These are phyloP conservation scores for Enoplosus armatus DNA, from an alignment of 2,797 vertebrate species.

Conservation along the genomic window DNA sequence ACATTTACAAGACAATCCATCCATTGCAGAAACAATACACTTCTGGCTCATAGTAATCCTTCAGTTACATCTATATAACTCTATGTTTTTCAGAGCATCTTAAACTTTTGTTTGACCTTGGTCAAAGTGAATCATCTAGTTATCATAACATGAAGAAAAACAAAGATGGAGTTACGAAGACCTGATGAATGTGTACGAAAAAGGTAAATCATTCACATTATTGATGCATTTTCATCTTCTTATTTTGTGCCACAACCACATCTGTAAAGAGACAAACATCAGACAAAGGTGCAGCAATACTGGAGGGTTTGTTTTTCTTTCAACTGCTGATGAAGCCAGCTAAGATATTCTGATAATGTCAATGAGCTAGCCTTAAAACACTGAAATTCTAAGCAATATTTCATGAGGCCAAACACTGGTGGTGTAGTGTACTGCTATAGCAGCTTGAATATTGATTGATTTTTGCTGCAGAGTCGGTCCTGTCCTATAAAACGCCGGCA, in stretches of 20 bases:
- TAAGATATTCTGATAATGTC: neutral
- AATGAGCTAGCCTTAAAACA: neutral
- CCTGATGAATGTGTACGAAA: neutral
- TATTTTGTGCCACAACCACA: slow-evolving; percentile 3
- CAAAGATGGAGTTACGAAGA: neutral
- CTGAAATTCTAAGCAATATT: neutral
- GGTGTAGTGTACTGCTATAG: neutral
- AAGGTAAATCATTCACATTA: neutral
- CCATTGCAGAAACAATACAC: neutral
- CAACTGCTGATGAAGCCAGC: neutral
- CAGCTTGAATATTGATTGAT: slow-evolving; percentile 57
- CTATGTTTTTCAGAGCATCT: neutral
- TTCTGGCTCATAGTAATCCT: neutral
- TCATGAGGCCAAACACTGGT: neutral
- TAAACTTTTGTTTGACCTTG: neutral
- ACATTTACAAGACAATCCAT: neutral
- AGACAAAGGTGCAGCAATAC: slow-evolving; percentile 14
- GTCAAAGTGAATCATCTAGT: neutral
- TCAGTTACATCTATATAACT: neutral
- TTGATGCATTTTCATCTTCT: neutral
- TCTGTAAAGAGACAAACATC: slow-evolving; percentile 13
- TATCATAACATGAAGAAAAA: neutral
- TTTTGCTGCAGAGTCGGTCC: slow-evolving; percentile 57
- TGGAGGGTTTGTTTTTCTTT: neutral
- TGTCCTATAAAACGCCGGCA: slow-evolving; percentile 24